Conservation (phyloP, 2,113 vertebrate species). For the Chionomys nivalis region DNA sequence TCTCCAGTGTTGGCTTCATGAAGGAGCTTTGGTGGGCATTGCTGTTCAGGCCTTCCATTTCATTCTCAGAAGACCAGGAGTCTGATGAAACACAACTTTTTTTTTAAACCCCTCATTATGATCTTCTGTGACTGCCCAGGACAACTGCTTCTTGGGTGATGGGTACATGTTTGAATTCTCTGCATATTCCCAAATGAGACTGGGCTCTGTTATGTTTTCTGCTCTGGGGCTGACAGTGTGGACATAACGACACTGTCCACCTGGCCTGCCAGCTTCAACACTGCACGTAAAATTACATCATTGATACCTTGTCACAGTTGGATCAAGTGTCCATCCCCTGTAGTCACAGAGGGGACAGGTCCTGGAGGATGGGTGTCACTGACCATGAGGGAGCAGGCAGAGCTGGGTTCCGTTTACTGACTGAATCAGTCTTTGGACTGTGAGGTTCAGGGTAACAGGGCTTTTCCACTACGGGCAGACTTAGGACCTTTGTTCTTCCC, state of each 20-base stretch:
- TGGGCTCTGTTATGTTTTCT: no score
- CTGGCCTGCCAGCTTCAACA: neutral
- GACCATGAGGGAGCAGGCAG: neutral
- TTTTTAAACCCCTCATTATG: accelerated
- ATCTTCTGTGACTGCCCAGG: accelerated
- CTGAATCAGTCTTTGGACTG: neutral
- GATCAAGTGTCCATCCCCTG: neutral
- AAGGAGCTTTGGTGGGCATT: neutral
- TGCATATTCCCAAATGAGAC: neutral
- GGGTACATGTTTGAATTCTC: neutral
- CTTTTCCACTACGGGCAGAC: neutral
- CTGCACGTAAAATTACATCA: accelerated
- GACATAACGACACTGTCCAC: no score
- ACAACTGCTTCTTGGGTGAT: neutral
- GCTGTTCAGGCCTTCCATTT: accelerated
- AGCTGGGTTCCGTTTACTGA: accelerated
- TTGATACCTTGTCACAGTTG: neutral
- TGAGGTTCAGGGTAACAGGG: neutral
- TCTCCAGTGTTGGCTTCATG: neutral
- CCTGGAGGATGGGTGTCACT: neutral
- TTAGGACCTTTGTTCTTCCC: neutral
- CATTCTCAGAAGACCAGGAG: neutral
- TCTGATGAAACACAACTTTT: neutral
- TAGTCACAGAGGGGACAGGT: neutral
- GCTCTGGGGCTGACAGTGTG: neutral